Evolutionary conservation across 2,888 invertebrate genomes (phyloP).

Genomic region (Drosophila vallismaia): DNA sequence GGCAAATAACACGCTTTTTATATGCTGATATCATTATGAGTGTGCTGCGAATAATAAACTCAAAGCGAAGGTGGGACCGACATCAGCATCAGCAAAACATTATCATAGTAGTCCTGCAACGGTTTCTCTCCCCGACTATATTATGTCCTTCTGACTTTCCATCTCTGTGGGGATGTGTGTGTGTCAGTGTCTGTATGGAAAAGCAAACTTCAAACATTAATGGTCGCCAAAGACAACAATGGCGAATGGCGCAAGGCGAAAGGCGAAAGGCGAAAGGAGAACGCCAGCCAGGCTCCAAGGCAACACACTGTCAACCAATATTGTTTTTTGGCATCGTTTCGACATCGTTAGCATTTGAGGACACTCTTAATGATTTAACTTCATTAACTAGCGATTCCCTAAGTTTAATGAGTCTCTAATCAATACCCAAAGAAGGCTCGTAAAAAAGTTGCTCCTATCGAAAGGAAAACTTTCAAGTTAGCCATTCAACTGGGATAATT

Average conservation of each 20-base stretch:
- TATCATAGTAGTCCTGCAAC: conserved; percentile 16
- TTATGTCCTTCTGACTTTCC: background rate
- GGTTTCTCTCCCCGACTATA: background rate
- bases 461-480: too few relatives aligned
- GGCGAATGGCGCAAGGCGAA: background rate
- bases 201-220: conserved; percentile 15
- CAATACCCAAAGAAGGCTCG: background rate
- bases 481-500: too few relatives aligned
- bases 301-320: conserved; percentile 6
- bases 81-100: conserved; percentile 18
- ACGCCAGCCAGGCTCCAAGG: background rate
- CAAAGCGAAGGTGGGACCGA: conserved; percentile 27
- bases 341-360: conserved; percentile 2
- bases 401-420: background rate
- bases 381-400: background rate
- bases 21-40: conserved; percentile 49
- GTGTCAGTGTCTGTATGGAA: conserved; percentile 1
- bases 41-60: conserved; percentile 40
- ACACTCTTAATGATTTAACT: conserved; percentile 2
- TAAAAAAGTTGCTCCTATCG: too few relatives aligned
- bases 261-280: background rate
- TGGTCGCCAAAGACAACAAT: conserved; percentile 11
- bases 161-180: background rate
- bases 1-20: conserved; percentile 57
- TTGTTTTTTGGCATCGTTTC: conserved; percentile 1